Percentiles rank a stretch among this genome's conserved stretches.
These are phyloP conservation scores for Whitmania pigra DNA, from an alignment of 1,140 invertebrate genomes.

Conservation along the genomic window DNA sequence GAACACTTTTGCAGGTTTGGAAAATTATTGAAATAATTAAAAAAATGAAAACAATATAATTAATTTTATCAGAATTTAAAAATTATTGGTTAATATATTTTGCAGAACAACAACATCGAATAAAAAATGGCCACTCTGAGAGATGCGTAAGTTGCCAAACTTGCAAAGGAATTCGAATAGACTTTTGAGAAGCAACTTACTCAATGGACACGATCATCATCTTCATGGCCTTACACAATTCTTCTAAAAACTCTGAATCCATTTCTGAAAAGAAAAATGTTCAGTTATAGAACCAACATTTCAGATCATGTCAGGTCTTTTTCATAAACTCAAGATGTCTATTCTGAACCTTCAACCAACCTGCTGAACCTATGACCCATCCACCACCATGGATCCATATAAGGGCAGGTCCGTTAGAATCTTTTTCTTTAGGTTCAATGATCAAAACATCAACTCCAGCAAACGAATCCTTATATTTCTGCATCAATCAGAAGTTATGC, in stretches of 20 bases:
- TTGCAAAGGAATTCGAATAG: background rate
- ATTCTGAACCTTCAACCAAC: background rate
- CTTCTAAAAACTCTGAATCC: background rate
- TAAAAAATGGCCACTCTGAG: no score
- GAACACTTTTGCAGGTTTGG: no score
- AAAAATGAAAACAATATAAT: no score
- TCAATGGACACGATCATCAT: constrained; percentile 14
- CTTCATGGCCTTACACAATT: background rate
- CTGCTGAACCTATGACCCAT: constrained; percentile 16
- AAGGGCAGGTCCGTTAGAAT: constrained; percentile 9
- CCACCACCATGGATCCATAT: constrained; percentile 21
- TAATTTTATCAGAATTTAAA: no score
- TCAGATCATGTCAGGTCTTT: no score
- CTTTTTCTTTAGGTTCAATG: constrained; percentile 1
- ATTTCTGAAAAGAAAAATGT: background rate
- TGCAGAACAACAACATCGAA: no score
- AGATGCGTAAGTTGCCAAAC: background rate
- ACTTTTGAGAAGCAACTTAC: background rate
- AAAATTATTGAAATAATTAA: no score
- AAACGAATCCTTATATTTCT: constrained; percentile 5
- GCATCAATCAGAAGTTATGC: background rate
- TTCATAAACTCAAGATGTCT: no score
- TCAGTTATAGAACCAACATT: no score
- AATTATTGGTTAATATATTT: no score
- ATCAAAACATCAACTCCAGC: constrained; percentile 5